These are phyloP conservation scores for Pristionchus exspectatus DNA, from an alignment of 2,888 invertebrate genomes.

Conservation along the genomic window DNA sequence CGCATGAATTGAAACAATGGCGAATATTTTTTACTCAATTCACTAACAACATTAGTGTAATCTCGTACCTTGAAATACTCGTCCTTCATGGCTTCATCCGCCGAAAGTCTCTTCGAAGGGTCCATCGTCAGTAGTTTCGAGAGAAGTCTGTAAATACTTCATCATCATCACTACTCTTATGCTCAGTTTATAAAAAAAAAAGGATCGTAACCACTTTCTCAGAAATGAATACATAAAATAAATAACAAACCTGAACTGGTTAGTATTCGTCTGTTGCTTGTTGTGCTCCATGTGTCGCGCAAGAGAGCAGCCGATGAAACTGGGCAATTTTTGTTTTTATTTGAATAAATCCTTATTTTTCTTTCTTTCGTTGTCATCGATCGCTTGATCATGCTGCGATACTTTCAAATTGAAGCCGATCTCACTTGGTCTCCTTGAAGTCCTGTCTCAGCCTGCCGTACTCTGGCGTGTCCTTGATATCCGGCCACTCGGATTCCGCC, in stretches of 20 bases:
- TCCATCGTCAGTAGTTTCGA: conserved; percentile 89
- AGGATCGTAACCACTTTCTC: too few relatives aligned
- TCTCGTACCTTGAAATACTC: conserved; percentile 86
- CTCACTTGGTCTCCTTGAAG: conserved; percentile 87
- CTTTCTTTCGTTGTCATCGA: too few relatives aligned
- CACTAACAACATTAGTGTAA: too few relatives aligned
- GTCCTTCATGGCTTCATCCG: conserved; percentile 98
- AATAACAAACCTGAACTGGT: conserved; percentile 58
- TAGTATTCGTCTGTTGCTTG: conserved; percentile 69
- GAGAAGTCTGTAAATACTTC: too few relatives aligned
- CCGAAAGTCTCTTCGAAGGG: conserved; percentile 96
- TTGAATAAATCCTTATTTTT: too few relatives aligned
- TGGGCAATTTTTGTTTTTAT: conserved; percentile 77
- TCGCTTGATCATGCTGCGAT: background rate
- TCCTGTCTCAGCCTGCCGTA: conserved; percentile 95
- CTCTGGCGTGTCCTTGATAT: conserved; percentile 89
- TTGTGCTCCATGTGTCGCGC: conserved; percentile 90
- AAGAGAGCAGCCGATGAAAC: conserved; percentile 90
- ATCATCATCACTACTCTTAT: conserved; percentile 80
- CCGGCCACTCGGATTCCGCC: conserved; percentile 74
- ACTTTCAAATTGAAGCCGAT: background rate
- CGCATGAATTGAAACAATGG: too few relatives aligned
- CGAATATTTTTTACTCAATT: too few relatives aligned
- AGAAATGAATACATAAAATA: conserved; percentile 81
- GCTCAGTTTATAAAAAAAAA: too few relatives aligned